These are phyloP conservation scores for Ectemnius lituratus DNA, from an alignment of 2,888 invertebrate species.

Conservation along the genomic window DNA sequence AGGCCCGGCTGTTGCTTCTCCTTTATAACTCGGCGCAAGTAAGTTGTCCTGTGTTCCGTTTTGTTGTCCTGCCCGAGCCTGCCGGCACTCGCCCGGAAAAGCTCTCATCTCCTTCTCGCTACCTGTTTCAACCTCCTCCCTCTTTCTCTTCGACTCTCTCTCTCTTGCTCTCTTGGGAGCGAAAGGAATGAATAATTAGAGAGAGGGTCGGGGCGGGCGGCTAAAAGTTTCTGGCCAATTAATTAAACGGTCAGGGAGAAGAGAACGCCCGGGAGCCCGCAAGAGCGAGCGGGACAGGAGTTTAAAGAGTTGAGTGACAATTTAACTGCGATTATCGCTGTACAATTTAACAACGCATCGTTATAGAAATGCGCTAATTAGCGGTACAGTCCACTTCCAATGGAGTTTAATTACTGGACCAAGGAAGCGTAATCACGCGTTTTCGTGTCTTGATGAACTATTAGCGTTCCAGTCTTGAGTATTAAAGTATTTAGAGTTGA, in stretches of 20 bases:
- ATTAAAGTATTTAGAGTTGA: no score
- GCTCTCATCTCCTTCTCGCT: slow-evolving; percentile 13
- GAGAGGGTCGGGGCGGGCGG: slow-evolving; percentile 43
- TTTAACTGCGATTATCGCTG: slow-evolving; percentile 60
- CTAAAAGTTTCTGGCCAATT: slow-evolving; percentile 66
- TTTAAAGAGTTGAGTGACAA: slow-evolving; percentile 59
- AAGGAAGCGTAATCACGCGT: slow-evolving; percentile 20
- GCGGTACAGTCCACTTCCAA: slow-evolving; percentile 32
- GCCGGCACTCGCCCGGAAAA: slow-evolving; percentile 1
- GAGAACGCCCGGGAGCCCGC: slow-evolving; percentile 40
- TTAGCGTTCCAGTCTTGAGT: no score
- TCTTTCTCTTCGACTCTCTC: slow-evolving; percentile 17
- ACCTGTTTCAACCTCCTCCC: slow-evolving; percentile 25
- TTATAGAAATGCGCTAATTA: slow-evolving; percentile 55
- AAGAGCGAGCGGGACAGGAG: slow-evolving; percentile 46
- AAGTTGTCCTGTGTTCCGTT: slow-evolving; percentile 67
- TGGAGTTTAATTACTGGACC: slow-evolving; percentile 40
- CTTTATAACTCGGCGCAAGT: slow-evolving; percentile 66
- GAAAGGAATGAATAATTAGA: slow-evolving; percentile 66
- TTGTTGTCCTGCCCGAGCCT: slow-evolving; percentile 50
- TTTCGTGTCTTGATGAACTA: no score
- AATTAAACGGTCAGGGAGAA: slow-evolving; percentile 58
- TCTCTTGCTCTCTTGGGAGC: slow-evolving; percentile 34
- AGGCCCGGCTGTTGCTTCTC: slow-evolving; percentile 66
- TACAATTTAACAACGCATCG: slow-evolving; percentile 55